A percentile compares a stretch with the other conserved stretches of the same genome.
Evolutionary conservation across 1,140 invertebrate species (phyloP).

Genomic region (Hirudo medicinalis): DNA sequence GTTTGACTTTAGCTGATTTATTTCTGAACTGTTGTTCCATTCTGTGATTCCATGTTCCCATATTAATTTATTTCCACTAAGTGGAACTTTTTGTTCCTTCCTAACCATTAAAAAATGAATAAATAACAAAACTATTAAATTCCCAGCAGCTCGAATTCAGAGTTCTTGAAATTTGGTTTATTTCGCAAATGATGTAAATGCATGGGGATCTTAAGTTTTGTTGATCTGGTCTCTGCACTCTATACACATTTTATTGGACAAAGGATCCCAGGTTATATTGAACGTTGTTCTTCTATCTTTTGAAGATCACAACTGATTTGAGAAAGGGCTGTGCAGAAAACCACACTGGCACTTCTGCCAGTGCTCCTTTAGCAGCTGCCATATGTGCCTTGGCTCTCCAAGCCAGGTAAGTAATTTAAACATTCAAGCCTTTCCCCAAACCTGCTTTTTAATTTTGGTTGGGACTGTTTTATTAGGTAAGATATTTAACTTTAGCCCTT

Average conservation of each 20-base stretch:
- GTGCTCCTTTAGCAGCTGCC: slow-evolving; percentile 94
- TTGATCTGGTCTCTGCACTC: no score
- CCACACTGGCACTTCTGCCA: slow-evolving; percentile 94
- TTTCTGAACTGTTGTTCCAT: not conserved
- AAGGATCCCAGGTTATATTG: no score
- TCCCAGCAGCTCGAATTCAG: no score
- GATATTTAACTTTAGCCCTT: slow-evolving; percentile 14
- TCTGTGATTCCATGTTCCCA: not conserved
- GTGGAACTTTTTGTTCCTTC: no score
- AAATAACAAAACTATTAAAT: no score
- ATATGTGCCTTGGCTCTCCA: slow-evolving; percentile 93
- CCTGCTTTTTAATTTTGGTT: no score
- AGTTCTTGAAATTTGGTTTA: no score
- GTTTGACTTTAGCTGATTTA: slow-evolving; percentile 29
- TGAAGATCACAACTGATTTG: slow-evolving; percentile 86
- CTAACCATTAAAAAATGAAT: no score
- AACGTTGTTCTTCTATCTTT: not conserved
- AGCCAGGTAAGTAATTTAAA: slow-evolving; percentile 67
- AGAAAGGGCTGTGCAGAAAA: slow-evolving; percentile 92
- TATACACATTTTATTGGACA: no score
- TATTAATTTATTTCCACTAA: not conserved
- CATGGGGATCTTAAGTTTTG: no score
- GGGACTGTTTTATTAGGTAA: no score
- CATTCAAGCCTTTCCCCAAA: not conserved
- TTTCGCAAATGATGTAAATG: no score